Base-by-base conservation (phyloP, 2,113 vertebrate genomes). In the Antechinus stuartii region DNA sequence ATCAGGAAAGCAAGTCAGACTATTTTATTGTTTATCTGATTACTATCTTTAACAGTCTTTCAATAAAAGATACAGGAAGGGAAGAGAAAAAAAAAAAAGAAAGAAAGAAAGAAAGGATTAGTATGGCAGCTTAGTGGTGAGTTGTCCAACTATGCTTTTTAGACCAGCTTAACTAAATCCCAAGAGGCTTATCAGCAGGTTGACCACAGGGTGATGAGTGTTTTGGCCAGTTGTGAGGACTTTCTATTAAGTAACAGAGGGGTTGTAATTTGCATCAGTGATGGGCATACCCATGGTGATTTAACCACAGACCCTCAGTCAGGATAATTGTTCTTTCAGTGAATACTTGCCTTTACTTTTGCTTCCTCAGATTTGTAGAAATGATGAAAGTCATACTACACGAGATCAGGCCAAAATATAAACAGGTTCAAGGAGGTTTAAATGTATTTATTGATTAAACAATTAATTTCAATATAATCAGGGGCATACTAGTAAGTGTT, bases 21-120 rank as follows among this genome's bases (percentile, higher is more conserved):
- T 61, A 91, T 90, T 94, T 91, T 23, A 61, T 95, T 91, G 12
- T 93, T 96, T 10, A 27, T 97, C 16, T 91, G 22, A 30, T 76
- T 47, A 3, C 55, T 93, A 91, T 24, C 90, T 26, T 53, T 92
- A 49, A 23, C 25, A 93, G 16, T 92, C 89, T 96, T 92, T 91
- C 49, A 42, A 47, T 56, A 35, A 56, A 56, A 55, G 49, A 1
- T 90, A 57, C 24, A 35, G 8, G 50, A 52, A 52, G 50, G 47
- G 47, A 47, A 47, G 47, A 2, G 47, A 47, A 47, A 47, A 47
- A 47, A 47, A 47, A 47, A 47, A 47, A 47, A 52, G 10, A 52
- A 52, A 52, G 6, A 52, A 52, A 50, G 7, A 50, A 50, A 56
- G 8, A 56, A 26, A 56, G 27, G 3, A 3, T 35, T 68, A 19